phyloP scores from a whole-genome alignment of 2,888 invertebrate genomes.

The Caenorhabditis zanzibari region DNA sequence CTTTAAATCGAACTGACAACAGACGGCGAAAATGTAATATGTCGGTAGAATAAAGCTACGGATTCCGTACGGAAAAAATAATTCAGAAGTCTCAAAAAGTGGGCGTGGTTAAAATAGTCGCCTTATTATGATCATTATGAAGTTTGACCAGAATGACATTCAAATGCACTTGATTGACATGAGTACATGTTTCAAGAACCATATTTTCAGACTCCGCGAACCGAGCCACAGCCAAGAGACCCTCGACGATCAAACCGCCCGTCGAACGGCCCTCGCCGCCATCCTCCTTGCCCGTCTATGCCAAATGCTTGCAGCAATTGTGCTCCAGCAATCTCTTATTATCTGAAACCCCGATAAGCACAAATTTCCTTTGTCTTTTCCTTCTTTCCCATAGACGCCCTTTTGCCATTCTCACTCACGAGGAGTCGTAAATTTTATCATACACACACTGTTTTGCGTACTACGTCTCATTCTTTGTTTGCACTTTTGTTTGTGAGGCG shows the following conservation, averaged over 20 bases:
- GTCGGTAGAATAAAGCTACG: no score
- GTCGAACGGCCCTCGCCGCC: constrained; percentile 86
- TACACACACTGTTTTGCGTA: constrained; percentile 40
- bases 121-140: not conserved
- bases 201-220: constrained; percentile 44
- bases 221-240: constrained; percentile 44
- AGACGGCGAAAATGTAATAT: no score
- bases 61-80: no score
- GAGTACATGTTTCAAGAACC: not conserved
- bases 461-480: constrained; percentile 35
- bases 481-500: constrained; percentile 55
- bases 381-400: constrained; percentile 24
- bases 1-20: no score
- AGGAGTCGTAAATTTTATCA: constrained; percentile 59
- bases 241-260: constrained; percentile 77
- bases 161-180: constrained; percentile 5
- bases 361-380: constrained; percentile 33
- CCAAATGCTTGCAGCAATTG: constrained; percentile 94
- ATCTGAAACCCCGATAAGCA: constrained; percentile 57
- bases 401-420: constrained; percentile 22
- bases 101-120: not conserved
- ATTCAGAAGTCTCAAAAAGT: no score
- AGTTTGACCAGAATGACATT: constrained; percentile 1
- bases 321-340: constrained; percentile 91
- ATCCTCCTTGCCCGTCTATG: constrained; percentile 96